Percentiles rank a stretch among this genome's conserved stretches.
Evolutionary conservation across 2,888 invertebrate species (phyloP).

Genomic region (Charanyca ferruginea): DNA sequence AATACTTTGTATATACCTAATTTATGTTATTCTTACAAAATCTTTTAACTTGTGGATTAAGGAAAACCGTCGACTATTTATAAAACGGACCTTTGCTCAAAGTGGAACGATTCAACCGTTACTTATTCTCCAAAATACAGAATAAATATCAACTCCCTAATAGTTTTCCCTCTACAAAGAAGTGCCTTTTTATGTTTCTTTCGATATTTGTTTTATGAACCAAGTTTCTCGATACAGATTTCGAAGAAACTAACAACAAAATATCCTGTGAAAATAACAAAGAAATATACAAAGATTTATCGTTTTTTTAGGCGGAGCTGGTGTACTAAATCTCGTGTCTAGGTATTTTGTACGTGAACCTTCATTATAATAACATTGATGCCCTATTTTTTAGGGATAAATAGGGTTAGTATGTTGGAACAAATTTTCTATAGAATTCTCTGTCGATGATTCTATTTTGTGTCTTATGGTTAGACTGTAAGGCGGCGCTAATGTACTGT

Average conservation of each 20-base stretch:
- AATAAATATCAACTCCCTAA: slow-evolving; percentile 20
- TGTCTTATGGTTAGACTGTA: not conserved
- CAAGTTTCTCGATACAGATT: slow-evolving; percentile 31
- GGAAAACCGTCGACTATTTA: slow-evolving; percentile 3
- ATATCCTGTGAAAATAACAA: slow-evolving; percentile 34
- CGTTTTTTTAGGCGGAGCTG: slow-evolving; percentile 1
- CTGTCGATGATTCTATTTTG: not conserved
- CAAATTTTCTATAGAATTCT: not conserved
- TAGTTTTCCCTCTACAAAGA: slow-evolving; percentile 16
- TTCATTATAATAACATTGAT: slow-evolving; percentile 24
- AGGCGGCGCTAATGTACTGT: not conserved
- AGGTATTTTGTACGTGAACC: slow-evolving; percentile 18
- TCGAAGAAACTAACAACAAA: slow-evolving; percentile 17
- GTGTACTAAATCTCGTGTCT: slow-evolving; percentile 27
- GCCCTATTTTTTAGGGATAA: not conserved
- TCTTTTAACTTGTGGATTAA: not conserved
- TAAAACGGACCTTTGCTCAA: not conserved
- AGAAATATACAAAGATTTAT: slow-evolving; percentile 27
- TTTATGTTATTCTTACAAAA: too few species aligned
- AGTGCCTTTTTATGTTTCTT: slow-evolving; percentile 34
- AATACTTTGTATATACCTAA: too few species aligned
- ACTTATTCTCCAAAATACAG: slow-evolving; percentile 11
- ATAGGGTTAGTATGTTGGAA: not conserved
- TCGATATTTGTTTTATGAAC: slow-evolving; percentile 32
- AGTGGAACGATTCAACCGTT: not conserved